Percentiles rank a stretch among this genome's conserved stretches.
These are phyloP conservation scores for Hedychridium roseum DNA, from an alignment of 2,888 invertebrate genomes.

Conservation along the genomic window DNA sequence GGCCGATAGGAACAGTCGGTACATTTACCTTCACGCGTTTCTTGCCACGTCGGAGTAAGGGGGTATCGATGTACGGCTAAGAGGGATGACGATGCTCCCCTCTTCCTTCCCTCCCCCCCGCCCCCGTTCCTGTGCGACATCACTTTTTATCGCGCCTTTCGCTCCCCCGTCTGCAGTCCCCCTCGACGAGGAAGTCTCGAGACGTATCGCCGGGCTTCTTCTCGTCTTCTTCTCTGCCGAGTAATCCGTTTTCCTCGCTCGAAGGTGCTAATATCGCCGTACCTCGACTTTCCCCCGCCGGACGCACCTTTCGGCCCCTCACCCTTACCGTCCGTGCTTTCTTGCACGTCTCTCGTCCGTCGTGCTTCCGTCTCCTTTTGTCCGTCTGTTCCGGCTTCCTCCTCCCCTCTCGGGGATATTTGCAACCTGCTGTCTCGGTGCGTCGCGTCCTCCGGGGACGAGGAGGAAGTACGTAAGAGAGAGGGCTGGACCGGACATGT, in stretches of 20 bases:
- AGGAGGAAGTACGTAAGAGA: conserved; percentile 11
- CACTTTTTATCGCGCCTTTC: too few relatives aligned
- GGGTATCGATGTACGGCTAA: too few relatives aligned
- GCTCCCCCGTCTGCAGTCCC: too few relatives aligned
- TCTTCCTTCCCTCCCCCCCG: not conserved
- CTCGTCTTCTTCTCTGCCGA: too few relatives aligned
- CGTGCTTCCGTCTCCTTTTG: too few relatives aligned
- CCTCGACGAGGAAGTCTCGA: too few relatives aligned
- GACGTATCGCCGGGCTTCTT: too few relatives aligned
- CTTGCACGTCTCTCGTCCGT: too few relatives aligned
- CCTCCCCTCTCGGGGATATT: conserved; percentile 18
- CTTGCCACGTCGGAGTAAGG: conserved; percentile 7
- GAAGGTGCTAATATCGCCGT: conserved; percentile 29
- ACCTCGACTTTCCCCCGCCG: too few relatives aligned
- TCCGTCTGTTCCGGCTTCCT: not conserved
- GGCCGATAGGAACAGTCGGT: conserved; percentile 23
- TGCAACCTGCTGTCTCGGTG: too few relatives aligned
- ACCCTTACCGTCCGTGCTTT: too few relatives aligned
- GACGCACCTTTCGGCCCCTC: not conserved
- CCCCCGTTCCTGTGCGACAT: not conserved
- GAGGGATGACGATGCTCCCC: too few relatives aligned
- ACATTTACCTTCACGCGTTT: conserved; percentile 30
- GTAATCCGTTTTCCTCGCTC: conserved; percentile 31
- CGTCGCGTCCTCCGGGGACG: not conserved
- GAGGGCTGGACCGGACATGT: conserved; percentile 24